A percentile compares a stretch with the other conserved stretches of the same genome.
phyloP scores from a whole-genome alignment of 2,888 invertebrate genomes.

The Yponomeuta sedellus region DNA sequence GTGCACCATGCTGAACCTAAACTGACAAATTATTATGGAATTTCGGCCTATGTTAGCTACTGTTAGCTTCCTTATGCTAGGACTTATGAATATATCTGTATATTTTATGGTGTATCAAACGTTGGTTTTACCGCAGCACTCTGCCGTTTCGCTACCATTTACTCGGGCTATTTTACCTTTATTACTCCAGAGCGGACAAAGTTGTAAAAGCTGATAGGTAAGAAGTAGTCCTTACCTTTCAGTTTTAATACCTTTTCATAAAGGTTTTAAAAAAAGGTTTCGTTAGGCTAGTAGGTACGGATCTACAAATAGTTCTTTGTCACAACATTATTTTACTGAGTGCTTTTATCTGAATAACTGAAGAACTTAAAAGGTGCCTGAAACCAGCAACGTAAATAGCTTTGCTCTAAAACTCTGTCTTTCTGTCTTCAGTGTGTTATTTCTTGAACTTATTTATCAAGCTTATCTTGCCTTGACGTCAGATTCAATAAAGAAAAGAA shows the following conservation, averaged over 20 bases:
- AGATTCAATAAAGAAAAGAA: slow-evolving; percentile 18
- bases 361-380: too few species aligned
- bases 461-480: neutral
- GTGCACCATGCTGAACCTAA: too few species aligned
- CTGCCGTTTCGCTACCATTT: neutral
- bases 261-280: too few species aligned
- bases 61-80: too few species aligned
- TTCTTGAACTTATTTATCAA: neutral
- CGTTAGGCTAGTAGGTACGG: too few species aligned
- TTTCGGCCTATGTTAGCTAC: too few species aligned
- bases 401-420: neutral
- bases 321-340: too few species aligned
- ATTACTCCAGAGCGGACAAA: neutral
- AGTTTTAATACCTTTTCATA: neutral
- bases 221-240: neutral
- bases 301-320: too few species aligned
- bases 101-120: neutral
- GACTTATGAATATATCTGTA: neutral
- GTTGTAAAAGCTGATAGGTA: too few species aligned
- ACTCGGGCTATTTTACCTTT: neutral
- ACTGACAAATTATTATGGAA: too few species aligned
- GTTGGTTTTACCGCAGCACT: neutral
- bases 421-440: neutral
- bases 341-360: too few species aligned
- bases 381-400: too few species aligned